Conservation (phyloP, 1,140 invertebrate species). For the Nylanderia fulva region DNA sequence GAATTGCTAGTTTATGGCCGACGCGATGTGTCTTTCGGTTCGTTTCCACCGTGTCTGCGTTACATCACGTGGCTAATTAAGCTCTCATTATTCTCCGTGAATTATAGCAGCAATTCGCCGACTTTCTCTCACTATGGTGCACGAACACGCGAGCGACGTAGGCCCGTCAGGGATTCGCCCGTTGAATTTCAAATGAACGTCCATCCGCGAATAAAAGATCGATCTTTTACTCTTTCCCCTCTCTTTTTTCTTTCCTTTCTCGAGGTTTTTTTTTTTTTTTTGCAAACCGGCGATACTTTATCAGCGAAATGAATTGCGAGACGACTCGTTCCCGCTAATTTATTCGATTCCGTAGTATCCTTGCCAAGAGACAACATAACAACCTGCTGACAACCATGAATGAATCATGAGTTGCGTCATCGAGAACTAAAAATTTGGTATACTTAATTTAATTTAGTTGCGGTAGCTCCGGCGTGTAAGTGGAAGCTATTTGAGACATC, state of each 20-base stretch:
- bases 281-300: constrained; percentile 21
- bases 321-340: constrained; percentile 55
- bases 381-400: constrained; percentile 63
- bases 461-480: not conserved
- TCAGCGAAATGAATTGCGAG: constrained; percentile 57
- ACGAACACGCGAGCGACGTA: constrained; percentile 62
- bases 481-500: not conserved
- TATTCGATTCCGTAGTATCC: constrained; percentile 59
- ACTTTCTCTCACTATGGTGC: constrained; percentile 73
- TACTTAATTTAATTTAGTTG: constrained; percentile 19
- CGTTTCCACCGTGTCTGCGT: constrained; percentile 73
- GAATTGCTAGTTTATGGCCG: constrained; percentile 73
- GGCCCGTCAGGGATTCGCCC: constrained; percentile 68
- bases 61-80: constrained; percentile 78
- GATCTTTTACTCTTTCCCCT: not conserved
- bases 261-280: constrained; percentile 7
- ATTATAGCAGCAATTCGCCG: constrained; percentile 75
- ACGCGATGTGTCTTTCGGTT: constrained; percentile 69
- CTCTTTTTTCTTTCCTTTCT: not conserved
- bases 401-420: constrained; percentile 59
- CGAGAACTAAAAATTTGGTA: constrained; percentile 31
- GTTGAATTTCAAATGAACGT: constrained; percentile 75
- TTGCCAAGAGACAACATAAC: constrained; percentile 41
- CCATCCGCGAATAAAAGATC: constrained; percentile 67
- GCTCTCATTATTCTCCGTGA: constrained; percentile 77